Evolutionary conservation across 1,140 invertebrate genomes (phyloP).

Genomic region (Apolygus lucorum): DNA sequence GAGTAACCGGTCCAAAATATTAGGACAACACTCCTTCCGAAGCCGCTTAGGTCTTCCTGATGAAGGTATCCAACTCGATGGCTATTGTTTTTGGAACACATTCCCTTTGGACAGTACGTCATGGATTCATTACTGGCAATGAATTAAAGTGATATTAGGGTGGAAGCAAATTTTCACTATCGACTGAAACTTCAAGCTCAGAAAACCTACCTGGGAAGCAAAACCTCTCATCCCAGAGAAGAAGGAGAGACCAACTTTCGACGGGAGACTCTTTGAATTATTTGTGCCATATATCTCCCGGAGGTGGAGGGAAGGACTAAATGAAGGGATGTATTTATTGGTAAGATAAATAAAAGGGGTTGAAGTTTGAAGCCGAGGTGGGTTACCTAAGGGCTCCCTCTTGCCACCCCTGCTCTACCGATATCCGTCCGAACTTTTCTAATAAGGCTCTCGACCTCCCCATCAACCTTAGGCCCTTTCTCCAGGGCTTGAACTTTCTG

Average conservation of each 20-base stretch:
- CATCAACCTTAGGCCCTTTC: not conserved
- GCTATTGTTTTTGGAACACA: too few relatives aligned
- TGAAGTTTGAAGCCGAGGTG: not conserved
- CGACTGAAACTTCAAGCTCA: not conserved
- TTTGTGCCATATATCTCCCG: not conserved
- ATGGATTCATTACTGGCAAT: not conserved
- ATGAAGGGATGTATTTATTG: constrained; percentile 16
- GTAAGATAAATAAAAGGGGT: constrained; percentile 10
- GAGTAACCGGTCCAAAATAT: too few relatives aligned
- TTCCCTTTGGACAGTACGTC: too few relatives aligned
- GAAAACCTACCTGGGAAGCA: not conserved
- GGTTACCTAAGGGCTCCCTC: not conserved
- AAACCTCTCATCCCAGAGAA: not conserved
- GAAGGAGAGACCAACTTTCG: not conserved
- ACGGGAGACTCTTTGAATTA: not conserved
- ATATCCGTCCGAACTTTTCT: constrained; percentile 13
- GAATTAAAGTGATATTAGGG: not conserved
- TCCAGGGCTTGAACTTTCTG: too few relatives aligned
- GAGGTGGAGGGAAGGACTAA: not conserved
- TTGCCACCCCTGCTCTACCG: not conserved
- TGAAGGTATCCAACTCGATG: too few relatives aligned
- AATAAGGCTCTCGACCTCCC: constrained; percentile 9
- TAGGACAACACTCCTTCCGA: too few relatives aligned
- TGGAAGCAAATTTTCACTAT: not conserved
- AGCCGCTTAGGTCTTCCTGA: too few relatives aligned